phyloP scores from a whole-genome alignment of 2,888 invertebrate genomes.

The Lasioglossum calceatum region DNA sequence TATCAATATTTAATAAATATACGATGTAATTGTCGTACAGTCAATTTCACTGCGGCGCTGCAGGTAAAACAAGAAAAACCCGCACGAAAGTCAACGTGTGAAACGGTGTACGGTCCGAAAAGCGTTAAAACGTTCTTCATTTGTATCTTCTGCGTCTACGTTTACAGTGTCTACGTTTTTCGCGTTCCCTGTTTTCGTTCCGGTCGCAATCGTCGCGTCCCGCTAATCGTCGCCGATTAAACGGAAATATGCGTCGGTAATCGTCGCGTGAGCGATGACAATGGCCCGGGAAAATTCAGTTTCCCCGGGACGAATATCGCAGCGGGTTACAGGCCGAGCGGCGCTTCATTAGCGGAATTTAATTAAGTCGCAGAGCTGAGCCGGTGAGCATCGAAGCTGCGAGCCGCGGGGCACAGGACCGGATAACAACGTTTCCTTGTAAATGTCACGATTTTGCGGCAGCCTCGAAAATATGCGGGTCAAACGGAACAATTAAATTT shows the following conservation, averaged over 20 bases:
- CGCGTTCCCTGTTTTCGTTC: background rate
- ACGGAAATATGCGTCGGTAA: slow-evolving; percentile 39
- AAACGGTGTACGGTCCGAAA: too few species aligned
- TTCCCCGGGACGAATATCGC: slow-evolving; percentile 31
- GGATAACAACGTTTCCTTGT: slow-evolving; percentile 54
- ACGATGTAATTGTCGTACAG: too few species aligned
- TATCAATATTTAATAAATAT: too few species aligned
- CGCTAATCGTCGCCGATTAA: slow-evolving; percentile 8
- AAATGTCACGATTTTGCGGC: slow-evolving; percentile 45
- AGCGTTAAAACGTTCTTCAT: too few species aligned
- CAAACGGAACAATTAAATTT: slow-evolving; percentile 42
- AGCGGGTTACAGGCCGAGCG: slow-evolving; percentile 21
- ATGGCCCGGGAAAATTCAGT: slow-evolving; percentile 30
- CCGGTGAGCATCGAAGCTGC: slow-evolving; percentile 41
- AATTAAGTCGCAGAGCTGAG: slow-evolving; percentile 38
- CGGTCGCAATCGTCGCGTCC: background rate
- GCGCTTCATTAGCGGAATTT: slow-evolving; percentile 47
- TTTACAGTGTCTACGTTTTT: too few species aligned
- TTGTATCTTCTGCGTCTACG: too few species aligned
- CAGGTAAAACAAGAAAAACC: too few species aligned
- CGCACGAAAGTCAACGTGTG: too few species aligned
- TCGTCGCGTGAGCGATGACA: slow-evolving; percentile 21
- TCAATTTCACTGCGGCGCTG: too few species aligned
- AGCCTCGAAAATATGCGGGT: slow-evolving; percentile 35
- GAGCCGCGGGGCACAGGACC: slow-evolving; percentile 1